These are phyloP conservation scores for Actias luna DNA, from an alignment of 2,888 invertebrate genomes.

Conservation along the genomic window DNA sequence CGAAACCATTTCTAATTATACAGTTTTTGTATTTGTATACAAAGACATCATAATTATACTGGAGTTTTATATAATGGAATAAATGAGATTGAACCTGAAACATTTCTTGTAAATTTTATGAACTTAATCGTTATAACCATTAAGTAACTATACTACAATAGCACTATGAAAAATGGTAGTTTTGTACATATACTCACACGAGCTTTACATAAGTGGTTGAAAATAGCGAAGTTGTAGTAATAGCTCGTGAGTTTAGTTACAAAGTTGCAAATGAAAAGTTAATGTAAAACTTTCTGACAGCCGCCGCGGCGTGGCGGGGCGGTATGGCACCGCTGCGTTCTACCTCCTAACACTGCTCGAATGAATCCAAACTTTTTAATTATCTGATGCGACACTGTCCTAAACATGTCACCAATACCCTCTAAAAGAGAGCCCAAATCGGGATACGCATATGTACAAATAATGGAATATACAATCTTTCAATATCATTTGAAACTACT, in stretches of 20 bases:
- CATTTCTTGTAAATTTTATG: background rate
- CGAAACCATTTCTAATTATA: background rate
- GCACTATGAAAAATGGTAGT: conserved; percentile 4
- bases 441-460: background rate
- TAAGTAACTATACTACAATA: background rate
- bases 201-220: conserved; percentile 46
- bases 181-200: conserved; percentile 22
- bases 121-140: background rate
- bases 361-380: conserved; percentile 70
- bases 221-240: conserved; percentile 54
- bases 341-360: conserved; percentile 51
- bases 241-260: conserved; percentile 52
- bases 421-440: background rate
- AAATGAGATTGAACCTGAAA: background rate
- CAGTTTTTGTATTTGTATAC: no score
- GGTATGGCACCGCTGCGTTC: conserved; percentile 45
- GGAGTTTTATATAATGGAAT: background rate
- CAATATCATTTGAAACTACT: background rate
- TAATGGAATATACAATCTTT: background rate
- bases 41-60: no score
- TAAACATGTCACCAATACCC: conserved; percentile 35
- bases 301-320: conserved; percentile 29
- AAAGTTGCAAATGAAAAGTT: conserved; percentile 77
- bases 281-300: conserved; percentile 70
- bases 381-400: conserved; percentile 52